These are phyloP conservation scores for Noturus placidus DNA, from an alignment of 2,113 vertebrate species.

Conservation along the genomic window DNA sequence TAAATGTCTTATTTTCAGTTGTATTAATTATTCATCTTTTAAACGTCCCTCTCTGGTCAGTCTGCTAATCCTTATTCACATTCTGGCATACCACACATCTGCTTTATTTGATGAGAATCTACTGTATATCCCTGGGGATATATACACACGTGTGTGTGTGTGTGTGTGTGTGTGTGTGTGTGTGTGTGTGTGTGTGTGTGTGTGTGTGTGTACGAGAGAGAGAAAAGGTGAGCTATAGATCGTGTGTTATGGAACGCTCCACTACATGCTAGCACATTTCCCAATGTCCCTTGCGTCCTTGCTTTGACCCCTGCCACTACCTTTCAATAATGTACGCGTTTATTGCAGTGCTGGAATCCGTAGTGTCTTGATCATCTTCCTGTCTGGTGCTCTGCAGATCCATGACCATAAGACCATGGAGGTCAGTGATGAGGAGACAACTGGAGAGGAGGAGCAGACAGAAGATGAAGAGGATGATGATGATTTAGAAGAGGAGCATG, in stretches of 20 bases:
- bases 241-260: background rate
- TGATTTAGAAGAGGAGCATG: constrained; percentile 19
- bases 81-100: background rate
- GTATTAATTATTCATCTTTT: background rate
- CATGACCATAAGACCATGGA: background rate
- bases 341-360: background rate
- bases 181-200: background rate
- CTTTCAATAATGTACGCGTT: background rate
- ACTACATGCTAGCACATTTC: background rate
- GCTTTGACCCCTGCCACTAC: background rate
- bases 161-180: background rate
- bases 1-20: background rate
- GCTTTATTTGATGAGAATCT: background rate
- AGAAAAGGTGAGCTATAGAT: background rate
- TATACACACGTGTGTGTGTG: background rate
- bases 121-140: background rate
- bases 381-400: background rate
- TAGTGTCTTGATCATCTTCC: background rate
- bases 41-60: no score
- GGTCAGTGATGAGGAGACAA: constrained; percentile 37
- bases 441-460: constrained; percentile 33
- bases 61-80: background rate
- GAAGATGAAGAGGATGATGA: constrained; percentile 48
- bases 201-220: background rate
- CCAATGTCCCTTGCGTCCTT: background rate